Evolutionary conservation across 2,113 vertebrate genomes (phyloP).

Genomic region (Nansenia antarctica): DNA sequence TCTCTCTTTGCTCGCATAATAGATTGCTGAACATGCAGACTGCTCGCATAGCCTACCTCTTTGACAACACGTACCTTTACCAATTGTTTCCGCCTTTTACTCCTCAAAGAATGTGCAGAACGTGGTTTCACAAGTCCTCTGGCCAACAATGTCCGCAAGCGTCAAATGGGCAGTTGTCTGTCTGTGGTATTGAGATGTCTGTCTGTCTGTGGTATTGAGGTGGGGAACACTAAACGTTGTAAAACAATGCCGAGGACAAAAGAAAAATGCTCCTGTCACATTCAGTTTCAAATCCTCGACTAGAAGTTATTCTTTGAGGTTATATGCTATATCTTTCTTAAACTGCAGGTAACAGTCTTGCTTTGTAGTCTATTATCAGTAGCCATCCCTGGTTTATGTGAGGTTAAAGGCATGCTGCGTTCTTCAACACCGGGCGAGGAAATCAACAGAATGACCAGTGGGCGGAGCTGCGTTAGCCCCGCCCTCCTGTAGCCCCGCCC

Average conservation of each 20-base stretch:
- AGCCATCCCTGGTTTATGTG: background rate
- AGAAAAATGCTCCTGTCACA: background rate
- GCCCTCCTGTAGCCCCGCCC: background rate
- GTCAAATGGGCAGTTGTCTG: slow-evolving; percentile 17
- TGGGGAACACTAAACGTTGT: slow-evolving; percentile 33
- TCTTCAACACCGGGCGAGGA: slow-evolving; percentile 8
- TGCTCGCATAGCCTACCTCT: no score
- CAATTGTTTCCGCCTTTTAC: background rate
- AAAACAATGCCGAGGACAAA: slow-evolving; percentile 41
- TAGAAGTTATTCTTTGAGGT: background rate
- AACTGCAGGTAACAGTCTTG: background rate
- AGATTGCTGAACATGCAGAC: no score
- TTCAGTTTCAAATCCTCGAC: background rate
- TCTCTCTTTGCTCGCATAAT: no score
- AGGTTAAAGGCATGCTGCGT: slow-evolving; percentile 4
- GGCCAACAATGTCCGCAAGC: background rate
- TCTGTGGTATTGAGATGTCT: slow-evolving; percentile 25
- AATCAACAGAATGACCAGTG: background rate
- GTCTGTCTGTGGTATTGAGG: slow-evolving; percentile 24
- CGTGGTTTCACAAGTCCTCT: slow-evolving; percentile 9
- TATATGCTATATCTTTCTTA: background rate
- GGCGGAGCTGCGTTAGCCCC: slow-evolving; percentile 14
- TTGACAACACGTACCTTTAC: slow-evolving; percentile 13
- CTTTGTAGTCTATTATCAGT: background rate
- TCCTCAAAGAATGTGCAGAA: background rate